Evolutionary conservation across 2,797 vertebrate genomes (phyloP), one percentile per base, ranked within the genome.

Genomic region (Micrastur ruficollis): DNA sequence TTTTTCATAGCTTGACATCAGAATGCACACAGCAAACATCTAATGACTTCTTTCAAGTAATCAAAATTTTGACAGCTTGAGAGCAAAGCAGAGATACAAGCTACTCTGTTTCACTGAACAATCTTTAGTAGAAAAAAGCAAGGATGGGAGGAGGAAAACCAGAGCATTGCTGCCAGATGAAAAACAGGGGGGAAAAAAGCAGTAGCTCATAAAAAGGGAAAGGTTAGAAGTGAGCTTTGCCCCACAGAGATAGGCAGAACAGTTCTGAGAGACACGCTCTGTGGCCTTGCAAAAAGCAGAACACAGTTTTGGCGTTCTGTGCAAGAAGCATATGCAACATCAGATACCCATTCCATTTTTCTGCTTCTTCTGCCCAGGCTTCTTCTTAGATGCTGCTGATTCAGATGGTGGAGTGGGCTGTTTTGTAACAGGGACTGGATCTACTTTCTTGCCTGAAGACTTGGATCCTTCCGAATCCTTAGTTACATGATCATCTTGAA

Each of bases 281-380:
- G 94, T 95, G 92, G 97, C 90, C 95, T 95, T 76, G 95, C 96
- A 92, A 83, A 74, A 93, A 95, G 93, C 94, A 97, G 95, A 94
- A 95, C 93, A 94, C 93, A 0, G 47, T 92, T 94, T 74, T 96
- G 94, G 95, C 96, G 89, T 96, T 96, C 96, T 97, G 96, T 97
- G 95, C 97, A 96, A 95, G 93, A 97, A 97, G 94, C 93, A 91
- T 96, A 97, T 78, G 74, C 93, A 96, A 95, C 86, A 67, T 74
- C 59, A 94, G 94, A 95, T 98, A 98, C 98, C 98, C 93, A 87
- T 98, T 97, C 98, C 99, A 84, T 97, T 98, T 98, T 99, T 99
- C 97, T 98, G 98, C 97, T 99, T 99, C 98, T 99, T 99, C 95
- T 98, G 98, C 49, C 99, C 98, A 96, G 98, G 97, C 97, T 99